These are phyloP conservation scores for Phylloscopus trochilus DNA, from an alignment of 2,113 vertebrate genomes.

Conservation along the genomic window DNA sequence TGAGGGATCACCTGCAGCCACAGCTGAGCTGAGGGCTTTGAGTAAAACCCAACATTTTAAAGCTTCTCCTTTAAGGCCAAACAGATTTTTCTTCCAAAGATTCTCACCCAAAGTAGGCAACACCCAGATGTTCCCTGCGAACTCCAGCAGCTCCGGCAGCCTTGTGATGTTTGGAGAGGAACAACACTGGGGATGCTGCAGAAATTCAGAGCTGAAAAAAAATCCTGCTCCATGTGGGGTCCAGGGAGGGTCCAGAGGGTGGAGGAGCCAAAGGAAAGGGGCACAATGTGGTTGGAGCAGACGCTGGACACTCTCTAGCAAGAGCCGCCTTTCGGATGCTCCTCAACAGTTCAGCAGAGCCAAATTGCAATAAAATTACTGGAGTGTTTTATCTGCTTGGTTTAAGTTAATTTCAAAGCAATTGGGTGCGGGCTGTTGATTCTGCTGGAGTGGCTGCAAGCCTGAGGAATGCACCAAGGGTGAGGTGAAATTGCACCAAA, in stretches of 20 bases:
- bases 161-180: background rate
- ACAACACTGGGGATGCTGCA: background rate
- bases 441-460: background rate
- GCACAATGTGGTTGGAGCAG: rapidly evolving
- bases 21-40: background rate
- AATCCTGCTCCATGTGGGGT: background rate
- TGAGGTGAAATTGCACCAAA: background rate
- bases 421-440: background rate
- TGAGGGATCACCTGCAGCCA: background rate
- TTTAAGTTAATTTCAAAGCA: conserved; percentile 4
- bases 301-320: background rate
- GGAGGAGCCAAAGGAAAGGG: background rate
- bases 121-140: rapidly evolving
- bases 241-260: rapidly evolving
- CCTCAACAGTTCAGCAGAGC: background rate
- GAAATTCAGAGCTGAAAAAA: background rate
- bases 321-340: rapidly evolving
- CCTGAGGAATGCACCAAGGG: rapidly evolving
- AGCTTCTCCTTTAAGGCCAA: background rate
- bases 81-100: background rate
- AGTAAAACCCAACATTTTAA: background rate
- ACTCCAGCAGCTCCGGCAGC: rapidly evolving
- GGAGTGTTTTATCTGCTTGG: background rate
- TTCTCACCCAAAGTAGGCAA: background rate
- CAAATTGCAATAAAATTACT: background rate